phyloP scores from a whole-genome alignment of 2,113 vertebrate species.

The Oxyruncus cristatus region DNA sequence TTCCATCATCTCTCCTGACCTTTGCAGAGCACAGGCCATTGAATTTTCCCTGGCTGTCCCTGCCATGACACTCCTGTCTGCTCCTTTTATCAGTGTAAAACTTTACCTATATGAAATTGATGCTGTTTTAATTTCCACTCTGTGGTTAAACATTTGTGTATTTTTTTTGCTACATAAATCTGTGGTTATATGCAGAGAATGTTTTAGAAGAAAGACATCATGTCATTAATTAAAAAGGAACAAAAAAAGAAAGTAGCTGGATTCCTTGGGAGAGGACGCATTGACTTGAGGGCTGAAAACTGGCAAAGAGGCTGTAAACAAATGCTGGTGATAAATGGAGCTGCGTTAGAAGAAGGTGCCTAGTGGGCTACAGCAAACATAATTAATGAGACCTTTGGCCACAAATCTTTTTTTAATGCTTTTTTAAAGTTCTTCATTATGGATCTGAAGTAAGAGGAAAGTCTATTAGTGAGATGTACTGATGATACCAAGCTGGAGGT shows the following conservation, averaged over 20 bases:
- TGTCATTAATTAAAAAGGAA: background rate
- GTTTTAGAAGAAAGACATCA: background rate
- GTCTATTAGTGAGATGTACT: background rate
- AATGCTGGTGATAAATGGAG: slow-evolving; percentile 42
- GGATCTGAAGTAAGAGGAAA: slow-evolving; percentile 27
- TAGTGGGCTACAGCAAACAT: slow-evolving; percentile 33
- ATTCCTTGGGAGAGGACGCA: background rate
- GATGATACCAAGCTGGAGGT: background rate
- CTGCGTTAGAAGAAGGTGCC: slow-evolving; percentile 7
- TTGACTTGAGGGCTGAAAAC: slow-evolving; percentile 1
- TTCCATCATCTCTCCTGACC: background rate
- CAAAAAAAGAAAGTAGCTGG: background rate
- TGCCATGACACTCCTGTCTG: background rate
- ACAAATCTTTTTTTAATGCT: slow-evolving; percentile 56
- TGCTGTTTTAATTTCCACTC: background rate
- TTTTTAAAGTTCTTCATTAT: slow-evolving; percentile 56
- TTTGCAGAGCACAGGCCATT: background rate
- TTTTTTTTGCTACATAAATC: background rate
- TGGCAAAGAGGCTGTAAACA: background rate
- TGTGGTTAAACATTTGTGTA: background rate
- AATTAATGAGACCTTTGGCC: slow-evolving; percentile 51
- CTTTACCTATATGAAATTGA: background rate
- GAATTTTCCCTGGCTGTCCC: background rate
- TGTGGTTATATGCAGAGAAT: background rate
- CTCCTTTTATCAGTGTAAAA: background rate